phyloP scores from a whole-genome alignment of 2,113 vertebrate species.

The Lonchura striata region DNA sequence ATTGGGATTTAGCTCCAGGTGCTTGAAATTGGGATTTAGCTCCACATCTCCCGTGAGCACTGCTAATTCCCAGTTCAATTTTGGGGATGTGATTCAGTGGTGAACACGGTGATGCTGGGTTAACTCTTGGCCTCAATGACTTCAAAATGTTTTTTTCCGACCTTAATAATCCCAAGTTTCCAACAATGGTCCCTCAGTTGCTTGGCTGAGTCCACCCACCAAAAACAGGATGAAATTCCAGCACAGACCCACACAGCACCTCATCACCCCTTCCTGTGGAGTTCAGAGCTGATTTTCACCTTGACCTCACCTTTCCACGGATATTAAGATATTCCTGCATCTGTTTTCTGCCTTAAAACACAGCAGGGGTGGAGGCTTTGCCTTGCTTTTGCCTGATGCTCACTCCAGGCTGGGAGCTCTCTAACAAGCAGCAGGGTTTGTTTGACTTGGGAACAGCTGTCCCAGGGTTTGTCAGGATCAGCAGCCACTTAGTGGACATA shows the following conservation, averaged over 20 bases:
- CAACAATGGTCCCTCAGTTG: neutral
- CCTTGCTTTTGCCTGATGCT: neutral
- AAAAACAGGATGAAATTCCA: neutral
- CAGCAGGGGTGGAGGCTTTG: neutral
- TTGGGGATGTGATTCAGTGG: neutral
- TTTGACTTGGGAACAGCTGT: constrained; percentile 19
- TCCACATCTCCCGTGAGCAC: neutral
- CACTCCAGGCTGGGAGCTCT: neutral
- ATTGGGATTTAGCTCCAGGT: neutral
- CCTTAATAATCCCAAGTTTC: neutral
- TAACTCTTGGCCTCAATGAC: too few species aligned
- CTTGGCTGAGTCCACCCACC: neutral
- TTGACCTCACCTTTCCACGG: neutral
- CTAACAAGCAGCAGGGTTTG: neutral
- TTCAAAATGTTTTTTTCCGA: neutral
- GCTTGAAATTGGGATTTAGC: neutral
- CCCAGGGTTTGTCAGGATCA: neutral
- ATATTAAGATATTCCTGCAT: fast-evolving
- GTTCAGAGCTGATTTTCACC: neutral
- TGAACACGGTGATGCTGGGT: fast-evolving
- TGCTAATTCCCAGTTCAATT: neutral
- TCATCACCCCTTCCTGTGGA: neutral
- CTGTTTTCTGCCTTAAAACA: neutral
- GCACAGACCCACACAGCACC: neutral
- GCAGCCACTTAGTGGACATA: neutral